Base-by-base conservation (phyloP, 2,888 invertebrate species). In the Palloptera scutellata region DNA sequence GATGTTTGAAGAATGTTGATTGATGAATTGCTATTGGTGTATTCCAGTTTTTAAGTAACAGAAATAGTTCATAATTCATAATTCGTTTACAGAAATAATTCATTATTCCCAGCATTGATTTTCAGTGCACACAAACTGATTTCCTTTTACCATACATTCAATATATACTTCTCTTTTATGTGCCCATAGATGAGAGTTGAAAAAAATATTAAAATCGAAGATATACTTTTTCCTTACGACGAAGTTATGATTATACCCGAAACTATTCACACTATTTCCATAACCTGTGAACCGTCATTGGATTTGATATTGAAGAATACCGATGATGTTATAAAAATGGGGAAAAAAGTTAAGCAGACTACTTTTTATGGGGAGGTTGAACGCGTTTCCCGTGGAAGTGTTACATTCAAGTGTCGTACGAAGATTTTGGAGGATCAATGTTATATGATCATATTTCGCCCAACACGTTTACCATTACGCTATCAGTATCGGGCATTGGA, bases 401-500 rank as follows among this genome's bases (percentile, higher is more conserved):
- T 81, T 19, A 72, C 75, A 12, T 79, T 80, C 43, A 75, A 76
- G 20, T 78, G 80, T 45, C 70, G 76, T 17, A 66, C 72, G 8
- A 72, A 70, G 53, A 63, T 81, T 10, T 72, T 77, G 4, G 69
- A 72, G 40, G 71, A 76, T 11, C 70, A 68, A 9, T 68, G 69
- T 1, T 76, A 73, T 53, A 65, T 71, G 19, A 57, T 82, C 12
- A 68, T 76, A 17, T 79, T 80, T 63, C 77, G 79, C 0, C 83
- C 83, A 5, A 61, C 74, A 1, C 78, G 83, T 1, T 71, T 78
- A 3, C 66, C 73, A 3, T 64, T 81, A n/a, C 79, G 77, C 0
- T 81, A 79, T 69, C 83, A 83, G 65, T 79, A 81, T 65, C 77
- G 79, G n/a, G 80, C 83, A 0, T 61, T 83, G 3, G 60, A 78